Evolutionary conservation across 2,888 invertebrate genomes (phyloP), one percentile per base, ranked within the genome.

Genomic region (Drosophila prostipennis): DNA sequence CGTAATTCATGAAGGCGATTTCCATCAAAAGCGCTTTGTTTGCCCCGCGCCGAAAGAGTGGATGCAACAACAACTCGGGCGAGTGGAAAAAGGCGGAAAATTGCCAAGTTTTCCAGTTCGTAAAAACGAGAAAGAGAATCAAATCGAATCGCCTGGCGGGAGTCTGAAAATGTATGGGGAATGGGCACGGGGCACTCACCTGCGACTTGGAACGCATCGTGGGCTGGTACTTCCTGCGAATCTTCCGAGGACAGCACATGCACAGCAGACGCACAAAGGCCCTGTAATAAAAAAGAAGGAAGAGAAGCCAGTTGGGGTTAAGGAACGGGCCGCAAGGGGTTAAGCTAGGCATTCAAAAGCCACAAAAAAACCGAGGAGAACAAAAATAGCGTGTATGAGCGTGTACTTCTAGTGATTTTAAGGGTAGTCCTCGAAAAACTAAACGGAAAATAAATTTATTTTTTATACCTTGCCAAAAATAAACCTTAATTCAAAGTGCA

Each of bases 251-350:
- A 92, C 97, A 97, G 93, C 97, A 98, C 49, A 95, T 95, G 93
- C 98, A 98, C 68, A 98, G 93, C 86, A 98, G 96, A 90, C 98
- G 95, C 61, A 96, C 95, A 92, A 98, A 98, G 19, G 98, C 98
- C 92, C 98, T 97, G 95, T 4, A 11, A 34, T 4, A 34, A 34
- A 34, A 5, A 34, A 11, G 11, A 34, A 11, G 11, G 10, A 95
- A 94, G 92, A 92, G 92, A 48, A 37, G 43, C 64, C 19, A 26
- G 40, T 42, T 54, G 52, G 26, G 46, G 11, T 37, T 45, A 40
- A 34, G 49, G 13, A 10, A 6, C 6, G 32, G 40, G 6, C 40
- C 3, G 11, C 1, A 32, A 42, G 3, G 34, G 48, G 40, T 34
- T 40, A 26, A 34, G 23, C 6, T 23, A 2, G 13, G 34, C 39